phyloP scores from a whole-genome alignment of 2,888 invertebrate species.

The Caenorhabditis sinica region DNA sequence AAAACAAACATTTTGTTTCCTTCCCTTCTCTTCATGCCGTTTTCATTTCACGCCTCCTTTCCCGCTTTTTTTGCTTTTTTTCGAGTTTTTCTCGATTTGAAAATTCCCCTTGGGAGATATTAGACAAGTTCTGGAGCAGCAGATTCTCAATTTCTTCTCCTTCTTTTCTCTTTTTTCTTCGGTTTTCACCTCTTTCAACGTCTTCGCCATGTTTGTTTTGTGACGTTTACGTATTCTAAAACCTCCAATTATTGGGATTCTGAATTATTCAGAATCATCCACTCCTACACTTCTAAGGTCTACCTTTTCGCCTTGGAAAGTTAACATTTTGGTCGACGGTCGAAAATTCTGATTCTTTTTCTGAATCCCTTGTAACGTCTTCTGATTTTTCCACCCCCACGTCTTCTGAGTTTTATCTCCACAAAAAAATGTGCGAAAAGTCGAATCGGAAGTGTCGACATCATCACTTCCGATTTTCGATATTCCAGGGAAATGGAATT shows the following conservation, averaged over 20 bases:
- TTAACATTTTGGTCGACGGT: too few relatives aligned
- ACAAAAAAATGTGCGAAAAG: constrained; percentile 12
- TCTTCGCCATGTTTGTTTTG: constrained; percentile 38
- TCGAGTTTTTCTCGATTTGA: constrained; percentile 22
- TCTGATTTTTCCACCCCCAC: constrained; percentile 27
- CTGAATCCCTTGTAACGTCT: not conserved
- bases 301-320: too few relatives aligned
- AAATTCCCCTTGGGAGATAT: constrained; percentile 59
- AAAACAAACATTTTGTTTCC: constrained; percentile 63
- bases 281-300: too few relatives aligned
- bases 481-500: not conserved
- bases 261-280: not conserved
- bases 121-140: constrained; percentile 59
- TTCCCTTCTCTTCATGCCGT: constrained; percentile 5
- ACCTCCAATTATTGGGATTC: constrained; percentile 19
- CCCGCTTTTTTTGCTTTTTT: not conserved
- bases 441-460: constrained; percentile 37
- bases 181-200: not conserved
- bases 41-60: constrained; percentile 26
- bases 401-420: too few relatives aligned
- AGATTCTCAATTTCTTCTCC: constrained; percentile 20
- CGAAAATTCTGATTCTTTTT: not conserved
- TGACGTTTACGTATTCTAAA: constrained; percentile 15
- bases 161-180: constrained; percentile 18
- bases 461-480: constrained; percentile 48